Percentiles rank a stretch among this genome's conserved stretches.
These are phyloP conservation scores for Naja naja DNA, from an alignment of 2,113 vertebrate genomes.

Conservation along the genomic window DNA sequence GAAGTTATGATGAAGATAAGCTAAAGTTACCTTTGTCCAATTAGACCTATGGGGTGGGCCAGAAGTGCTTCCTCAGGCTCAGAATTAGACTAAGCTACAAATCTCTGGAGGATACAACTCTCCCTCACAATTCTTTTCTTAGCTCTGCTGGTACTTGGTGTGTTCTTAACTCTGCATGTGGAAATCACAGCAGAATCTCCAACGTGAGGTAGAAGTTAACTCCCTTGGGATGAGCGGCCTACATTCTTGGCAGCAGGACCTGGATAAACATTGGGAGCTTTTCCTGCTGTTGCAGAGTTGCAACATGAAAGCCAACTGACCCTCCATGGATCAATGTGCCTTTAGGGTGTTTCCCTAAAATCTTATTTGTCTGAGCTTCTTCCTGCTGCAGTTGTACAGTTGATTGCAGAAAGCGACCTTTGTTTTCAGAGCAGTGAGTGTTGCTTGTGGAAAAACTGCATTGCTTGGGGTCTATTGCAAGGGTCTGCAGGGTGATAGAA, in stretches of 20 bases:
- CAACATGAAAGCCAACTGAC: background rate
- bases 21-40: background rate
- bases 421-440: background rate
- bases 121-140: background rate
- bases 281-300: background rate
- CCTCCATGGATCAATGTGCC: background rate
- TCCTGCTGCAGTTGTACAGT: background rate
- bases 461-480: background rate
- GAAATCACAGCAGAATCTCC: background rate
- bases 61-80: background rate
- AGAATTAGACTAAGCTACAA: background rate
- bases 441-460: background rate
- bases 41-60: background rate
- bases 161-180: too few species aligned
- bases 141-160: background rate
- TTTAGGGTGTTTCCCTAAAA: background rate
- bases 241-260: background rate
- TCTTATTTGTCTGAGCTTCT: background rate
- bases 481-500: background rate
- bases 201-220: background rate
- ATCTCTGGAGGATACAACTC: background rate
- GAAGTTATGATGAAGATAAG: background rate
- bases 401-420: background rate
- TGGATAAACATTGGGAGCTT: background rate
- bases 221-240: background rate